Percentiles rank a stretch among this genome's conserved stretches.
phyloP scores from a whole-genome alignment of 2,888 invertebrate species.

The Crossocerus cetratus region DNA sequence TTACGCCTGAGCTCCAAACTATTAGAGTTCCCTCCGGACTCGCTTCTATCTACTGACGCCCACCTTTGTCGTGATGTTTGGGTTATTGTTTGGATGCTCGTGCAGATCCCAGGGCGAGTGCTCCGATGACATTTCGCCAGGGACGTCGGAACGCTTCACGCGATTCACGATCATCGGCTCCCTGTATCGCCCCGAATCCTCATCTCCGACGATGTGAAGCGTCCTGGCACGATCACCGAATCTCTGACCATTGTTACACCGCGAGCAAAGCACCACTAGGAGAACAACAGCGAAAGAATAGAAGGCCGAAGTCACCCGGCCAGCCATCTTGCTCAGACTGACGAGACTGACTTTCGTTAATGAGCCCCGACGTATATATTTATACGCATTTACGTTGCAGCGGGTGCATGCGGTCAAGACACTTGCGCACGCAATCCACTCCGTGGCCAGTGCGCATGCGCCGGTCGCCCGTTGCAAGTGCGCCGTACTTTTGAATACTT shows the following conservation, averaged over 20 bases:
- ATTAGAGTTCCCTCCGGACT: too few species aligned
- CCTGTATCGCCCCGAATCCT: conserved; percentile 31
- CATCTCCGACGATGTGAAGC: conserved; percentile 57
- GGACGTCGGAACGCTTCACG: conserved; percentile 35
- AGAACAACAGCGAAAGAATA: conserved; percentile 65
- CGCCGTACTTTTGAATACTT: neutral
- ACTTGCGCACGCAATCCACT: neutral
- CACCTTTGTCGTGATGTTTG: conserved; percentile 72
- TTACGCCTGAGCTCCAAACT: too few species aligned
- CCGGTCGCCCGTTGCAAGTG: neutral
- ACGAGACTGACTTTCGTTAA: conserved; percentile 67
- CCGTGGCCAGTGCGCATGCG: conserved; percentile 1
- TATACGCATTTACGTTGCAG: conserved; percentile 1
- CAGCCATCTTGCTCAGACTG: conserved; percentile 75
- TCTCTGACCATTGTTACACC: conserved; percentile 62
- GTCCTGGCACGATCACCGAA: conserved; percentile 62
- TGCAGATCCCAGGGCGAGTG: conserved; percentile 53
- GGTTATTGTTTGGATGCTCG: conserved; percentile 54
- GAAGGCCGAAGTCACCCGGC: conserved; percentile 68
- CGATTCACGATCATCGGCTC: conserved; percentile 60
- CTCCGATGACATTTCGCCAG: conserved; percentile 62
- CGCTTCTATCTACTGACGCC: too few species aligned
- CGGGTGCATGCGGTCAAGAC: neutral
- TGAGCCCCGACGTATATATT: conserved; percentile 29
- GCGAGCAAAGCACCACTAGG: conserved; percentile 62